A percentile compares a stretch with the other conserved stretches of the same genome.
Conservation (phyloP, 2,797 vertebrate genomes). For the Squalus acanthias region DNA sequence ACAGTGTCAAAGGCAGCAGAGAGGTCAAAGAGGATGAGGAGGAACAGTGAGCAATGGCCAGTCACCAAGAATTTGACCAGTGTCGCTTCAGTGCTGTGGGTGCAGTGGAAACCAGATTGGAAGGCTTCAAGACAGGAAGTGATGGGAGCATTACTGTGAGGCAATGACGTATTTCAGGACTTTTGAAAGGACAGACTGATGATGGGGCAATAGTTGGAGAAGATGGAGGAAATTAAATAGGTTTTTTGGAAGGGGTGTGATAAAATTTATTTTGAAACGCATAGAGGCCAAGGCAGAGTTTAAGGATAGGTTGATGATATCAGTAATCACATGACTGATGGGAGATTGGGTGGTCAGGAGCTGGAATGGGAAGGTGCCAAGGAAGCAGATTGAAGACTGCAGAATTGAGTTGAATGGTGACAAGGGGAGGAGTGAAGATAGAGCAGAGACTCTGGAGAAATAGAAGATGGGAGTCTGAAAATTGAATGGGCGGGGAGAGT, state of each 20-base stretch:
- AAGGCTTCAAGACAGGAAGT: background rate
- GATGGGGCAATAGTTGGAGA: too few species aligned
- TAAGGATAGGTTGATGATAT: background rate
- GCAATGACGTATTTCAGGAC: background rate
- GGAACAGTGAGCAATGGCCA: too few species aligned
- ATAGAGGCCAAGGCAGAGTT: background rate
- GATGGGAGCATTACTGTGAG: background rate
- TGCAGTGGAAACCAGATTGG: background rate
- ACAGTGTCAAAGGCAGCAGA: background rate
- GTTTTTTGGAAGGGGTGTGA: background rate
- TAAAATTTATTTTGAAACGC: background rate
- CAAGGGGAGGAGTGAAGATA: background rate
- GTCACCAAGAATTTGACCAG: too few species aligned
- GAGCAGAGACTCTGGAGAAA: background rate
- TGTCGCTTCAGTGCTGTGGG: background rate
- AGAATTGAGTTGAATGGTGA: background rate
- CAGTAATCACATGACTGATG: background rate
- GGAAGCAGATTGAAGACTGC: background rate
- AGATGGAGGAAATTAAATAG: background rate
- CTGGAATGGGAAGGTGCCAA: background rate
- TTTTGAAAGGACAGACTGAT: background rate
- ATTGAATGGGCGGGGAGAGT: background rate
- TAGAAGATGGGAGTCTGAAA: background rate
- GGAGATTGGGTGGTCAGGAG: background rate
- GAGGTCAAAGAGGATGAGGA: background rate